phyloP scores from a whole-genome alignment of 2,113 vertebrate species.

The Hydrolagus affinis region DNA sequence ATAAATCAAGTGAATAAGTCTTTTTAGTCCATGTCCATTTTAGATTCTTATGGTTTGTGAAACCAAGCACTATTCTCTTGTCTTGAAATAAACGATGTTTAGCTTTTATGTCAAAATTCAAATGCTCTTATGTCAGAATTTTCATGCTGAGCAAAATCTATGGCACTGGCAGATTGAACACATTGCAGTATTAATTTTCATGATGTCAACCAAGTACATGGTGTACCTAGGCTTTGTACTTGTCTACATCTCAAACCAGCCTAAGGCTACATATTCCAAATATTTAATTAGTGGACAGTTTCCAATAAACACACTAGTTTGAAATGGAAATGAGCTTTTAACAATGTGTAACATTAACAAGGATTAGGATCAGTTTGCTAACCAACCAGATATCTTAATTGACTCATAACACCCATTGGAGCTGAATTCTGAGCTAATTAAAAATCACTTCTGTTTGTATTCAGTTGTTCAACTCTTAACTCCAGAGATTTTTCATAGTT shows the following conservation, averaged over 20 bases:
- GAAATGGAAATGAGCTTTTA: neutral
- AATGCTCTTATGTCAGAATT: neutral
- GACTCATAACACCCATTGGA: neutral
- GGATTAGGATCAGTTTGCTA: neutral
- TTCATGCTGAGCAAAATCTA: neutral
- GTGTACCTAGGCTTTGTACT: neutral
- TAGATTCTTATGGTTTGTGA: neutral
- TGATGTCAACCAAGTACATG: neutral
- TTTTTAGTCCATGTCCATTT: neutral
- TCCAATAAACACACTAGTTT: too few species aligned
- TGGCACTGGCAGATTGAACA: neutral
- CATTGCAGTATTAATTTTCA: neutral
- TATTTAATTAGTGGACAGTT: slow-evolving; percentile 12
- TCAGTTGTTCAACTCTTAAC: neutral
- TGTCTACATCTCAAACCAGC: neutral
- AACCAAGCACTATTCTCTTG: too few species aligned
- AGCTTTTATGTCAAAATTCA: too few species aligned
- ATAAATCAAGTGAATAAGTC: too few species aligned
- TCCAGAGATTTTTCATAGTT: neutral
- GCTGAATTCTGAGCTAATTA: neutral
- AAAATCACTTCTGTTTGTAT: slow-evolving; percentile 5
- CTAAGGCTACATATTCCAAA: neutral
- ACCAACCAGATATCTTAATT: neutral
- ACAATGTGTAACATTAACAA: neutral
- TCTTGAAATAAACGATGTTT: too few species aligned